Evolutionary conservation across 2,797 vertebrate species (phyloP).

Genomic region (Lepilemur ruficaudatus): DNA sequence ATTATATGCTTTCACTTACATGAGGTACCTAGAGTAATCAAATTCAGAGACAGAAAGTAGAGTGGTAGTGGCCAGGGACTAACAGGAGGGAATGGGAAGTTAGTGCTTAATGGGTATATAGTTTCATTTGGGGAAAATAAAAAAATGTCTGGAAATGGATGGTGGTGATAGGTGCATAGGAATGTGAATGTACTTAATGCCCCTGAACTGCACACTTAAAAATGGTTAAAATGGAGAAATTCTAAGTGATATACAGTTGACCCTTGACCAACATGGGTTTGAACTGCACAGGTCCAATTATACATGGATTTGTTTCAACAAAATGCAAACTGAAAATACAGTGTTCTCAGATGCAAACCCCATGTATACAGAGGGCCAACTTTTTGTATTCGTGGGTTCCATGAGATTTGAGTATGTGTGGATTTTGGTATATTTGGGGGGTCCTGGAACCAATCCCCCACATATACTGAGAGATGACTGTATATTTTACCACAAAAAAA

Average conservation of each 20-base stretch:
- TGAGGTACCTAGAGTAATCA: background rate
- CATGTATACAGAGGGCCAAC: too few species aligned
- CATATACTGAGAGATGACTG: too few species aligned
- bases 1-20: background rate
- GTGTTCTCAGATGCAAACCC: too few species aligned
- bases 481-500: background rate
- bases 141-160: background rate
- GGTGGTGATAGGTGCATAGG: background rate
- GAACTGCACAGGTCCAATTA: too few species aligned
- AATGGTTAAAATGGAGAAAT: background rate
- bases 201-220: background rate
- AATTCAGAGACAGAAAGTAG: slow-evolving; percentile 11
- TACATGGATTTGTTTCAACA: too few species aligned
- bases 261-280: too few species aligned
- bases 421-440: too few species aligned
- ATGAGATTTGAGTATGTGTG: too few species aligned
- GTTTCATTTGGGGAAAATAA: background rate
- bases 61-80: background rate
- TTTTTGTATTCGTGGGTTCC: too few species aligned
- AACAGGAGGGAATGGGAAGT: background rate
- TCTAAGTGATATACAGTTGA: background rate
- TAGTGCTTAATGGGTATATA: background rate
- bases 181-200: background rate
- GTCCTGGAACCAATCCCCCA: too few species aligned
- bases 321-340: too few species aligned